Conservation (phyloP, 1,140 invertebrate genomes). For the Lepidostoma basale region DNA sequence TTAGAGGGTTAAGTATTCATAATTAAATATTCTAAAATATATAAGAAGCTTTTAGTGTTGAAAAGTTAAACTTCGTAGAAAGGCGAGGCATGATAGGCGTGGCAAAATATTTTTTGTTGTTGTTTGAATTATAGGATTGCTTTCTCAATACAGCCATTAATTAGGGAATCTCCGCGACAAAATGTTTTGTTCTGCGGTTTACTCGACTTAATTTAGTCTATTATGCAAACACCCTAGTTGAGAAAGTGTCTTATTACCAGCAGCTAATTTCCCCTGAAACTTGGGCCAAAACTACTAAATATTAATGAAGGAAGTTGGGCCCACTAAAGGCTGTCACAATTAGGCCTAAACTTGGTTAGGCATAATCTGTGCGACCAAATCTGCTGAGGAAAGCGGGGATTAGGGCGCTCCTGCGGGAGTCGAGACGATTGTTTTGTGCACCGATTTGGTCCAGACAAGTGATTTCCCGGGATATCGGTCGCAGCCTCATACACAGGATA, state of each 20-base stretch:
- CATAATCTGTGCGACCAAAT: conserved; percentile 27
- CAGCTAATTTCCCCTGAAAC: conserved; percentile 28
- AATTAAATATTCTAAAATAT: no score
- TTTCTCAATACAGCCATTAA: conserved; percentile 8
- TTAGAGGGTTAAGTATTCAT: no score
- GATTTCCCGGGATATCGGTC: no score
- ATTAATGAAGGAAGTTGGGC: conserved; percentile 44
- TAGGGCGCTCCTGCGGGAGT: background rate
- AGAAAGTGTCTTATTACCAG: conserved; percentile 26
- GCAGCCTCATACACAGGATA: no score
- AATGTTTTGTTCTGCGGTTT: conserved; percentile 22
- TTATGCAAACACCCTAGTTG: conserved; percentile 24
- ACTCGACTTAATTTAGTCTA: conserved; percentile 14
- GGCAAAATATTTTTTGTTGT: no score
- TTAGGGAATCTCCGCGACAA: conserved; percentile 1
- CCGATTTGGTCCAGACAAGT: conserved; percentile 3
- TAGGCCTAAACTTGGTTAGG: conserved; percentile 34
- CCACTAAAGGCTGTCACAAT: conserved; percentile 40
- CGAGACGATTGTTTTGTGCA: background rate
- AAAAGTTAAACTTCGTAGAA: no score
- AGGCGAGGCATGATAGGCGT: no score
- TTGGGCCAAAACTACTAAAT: conserved; percentile 41
- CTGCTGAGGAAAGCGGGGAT: conserved; percentile 4
- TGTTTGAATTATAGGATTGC: no score
- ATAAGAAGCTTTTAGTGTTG: no score